phyloP scores from a whole-genome alignment of 2,113 vertebrate species.

The Brachypodius melanocephalos region DNA sequence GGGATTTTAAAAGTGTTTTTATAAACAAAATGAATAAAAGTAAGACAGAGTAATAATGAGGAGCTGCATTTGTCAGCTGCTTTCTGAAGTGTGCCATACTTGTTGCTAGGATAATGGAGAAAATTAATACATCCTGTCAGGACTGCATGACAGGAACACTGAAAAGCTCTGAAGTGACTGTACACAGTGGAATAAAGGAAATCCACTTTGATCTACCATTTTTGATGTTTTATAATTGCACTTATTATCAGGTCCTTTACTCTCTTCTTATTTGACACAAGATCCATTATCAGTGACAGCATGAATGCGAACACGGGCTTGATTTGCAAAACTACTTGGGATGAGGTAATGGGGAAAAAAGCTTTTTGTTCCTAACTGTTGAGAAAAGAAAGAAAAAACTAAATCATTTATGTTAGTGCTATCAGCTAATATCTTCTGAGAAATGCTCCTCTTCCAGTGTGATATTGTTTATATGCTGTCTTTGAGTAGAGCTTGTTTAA shows the following conservation, averaged over 20 bases:
- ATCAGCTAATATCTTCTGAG: neutral
- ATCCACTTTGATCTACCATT: constrained; percentile 79
- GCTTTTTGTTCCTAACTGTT: constrained; percentile 46
- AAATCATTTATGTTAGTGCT: constrained; percentile 26
- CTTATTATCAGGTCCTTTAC: constrained; percentile 77
- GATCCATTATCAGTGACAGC: constrained; percentile 77
- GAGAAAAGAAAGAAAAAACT: constrained; percentile 33
- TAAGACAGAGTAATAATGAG: constrained; percentile 67
- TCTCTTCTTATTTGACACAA: constrained; percentile 72
- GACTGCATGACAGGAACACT: constrained; percentile 60
- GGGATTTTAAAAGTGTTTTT: constrained; percentile 45
- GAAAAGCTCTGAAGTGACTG: constrained; percentile 71
- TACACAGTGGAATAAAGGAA: constrained; percentile 65
- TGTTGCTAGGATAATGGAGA: constrained; percentile 65
- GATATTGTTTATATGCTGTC: constrained; percentile 31
- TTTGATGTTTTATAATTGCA: constrained; percentile 79
- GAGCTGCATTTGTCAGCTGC: constrained; percentile 61
- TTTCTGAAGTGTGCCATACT: constrained; percentile 72
- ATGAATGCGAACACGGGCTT: constrained; percentile 68
- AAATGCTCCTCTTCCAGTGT: constrained; percentile 38
- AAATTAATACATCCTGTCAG: constrained; percentile 75
- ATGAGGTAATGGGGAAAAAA: constrained; percentile 67
- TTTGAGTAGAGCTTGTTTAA: constrained; percentile 51
- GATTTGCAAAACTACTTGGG: constrained; percentile 70
- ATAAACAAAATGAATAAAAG: constrained; percentile 64